Evolutionary conservation across 35 echinoderm and acorn worm species (phyloP), one percentile per base, ranked within the genome.

Genomic region (Strongylocentrotus purpuratus): DNA sequence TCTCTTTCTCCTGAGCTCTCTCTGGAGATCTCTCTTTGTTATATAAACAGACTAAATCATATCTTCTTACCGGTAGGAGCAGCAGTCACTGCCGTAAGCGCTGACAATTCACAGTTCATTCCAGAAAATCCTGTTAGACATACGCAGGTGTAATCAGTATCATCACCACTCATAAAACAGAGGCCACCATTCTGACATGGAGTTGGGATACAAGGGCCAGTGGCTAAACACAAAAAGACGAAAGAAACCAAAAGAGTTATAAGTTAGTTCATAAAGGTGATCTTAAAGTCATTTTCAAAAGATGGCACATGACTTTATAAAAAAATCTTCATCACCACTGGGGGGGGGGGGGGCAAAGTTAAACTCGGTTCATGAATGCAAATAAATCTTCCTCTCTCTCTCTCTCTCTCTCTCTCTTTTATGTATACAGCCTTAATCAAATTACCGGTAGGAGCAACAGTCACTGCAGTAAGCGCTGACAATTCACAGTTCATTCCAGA

Each of bases 121-220:
- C 91, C 91, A 47, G 45, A 50, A 31, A 92, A 92, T 50, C 31
- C 91, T 50, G 5, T 2, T 2, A 28, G 45, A 11, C 91, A 92
- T 12, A 55, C n/a, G 47, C 91, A 92, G 11, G 47, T 55, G 11
- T 92, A 92, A 17, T 12, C 91, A 28, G 45, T 48, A 31, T 55
- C 48, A 46, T 92, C 91, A 45, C 17, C 91, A 45, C 12, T 11
- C 5, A 33, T 1, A 52, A 92, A 92, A 92, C 91, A 92, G 9
- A 50, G 91, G 13, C 91, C 91, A 22, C 91, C 91, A 92, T 92
- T 92, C 32, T 92, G 89, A 92, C 89, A 92, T 2, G 89, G 89
- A 18, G 7, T 8, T 31, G 87, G 33, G 2, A 88, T 17, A 33
- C 87, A 88, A 13, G 87, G 31, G 9, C 28, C 28, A 4, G 14